Evolutionary conservation across 2,113 vertebrate genomes (phyloP).

Genomic region (Columba janthina): DNA sequence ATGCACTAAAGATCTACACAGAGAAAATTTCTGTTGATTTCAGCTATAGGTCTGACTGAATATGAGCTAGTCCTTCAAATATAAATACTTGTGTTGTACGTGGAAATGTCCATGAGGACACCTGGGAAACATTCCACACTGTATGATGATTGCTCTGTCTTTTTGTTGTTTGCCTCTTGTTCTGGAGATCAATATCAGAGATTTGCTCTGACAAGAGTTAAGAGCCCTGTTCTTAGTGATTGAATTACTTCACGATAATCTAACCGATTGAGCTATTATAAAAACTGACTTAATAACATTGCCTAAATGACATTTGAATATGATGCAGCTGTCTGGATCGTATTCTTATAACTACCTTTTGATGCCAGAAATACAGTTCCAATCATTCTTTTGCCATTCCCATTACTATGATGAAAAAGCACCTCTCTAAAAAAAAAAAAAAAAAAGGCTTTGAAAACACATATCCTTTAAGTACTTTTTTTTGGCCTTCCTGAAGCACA

Average conservation of each 20-base stretch:
- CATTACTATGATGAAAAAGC: neutral
- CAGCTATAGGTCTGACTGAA: neutral
- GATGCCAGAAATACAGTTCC: constrained; percentile 1
- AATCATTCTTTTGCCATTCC: neutral
- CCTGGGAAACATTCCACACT: neutral
- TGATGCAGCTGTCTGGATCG: constrained; percentile 18
- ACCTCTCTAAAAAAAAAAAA: neutral
- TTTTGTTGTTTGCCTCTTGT: constrained; percentile 24
- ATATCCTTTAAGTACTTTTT: accelerated
- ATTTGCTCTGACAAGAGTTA: constrained; percentile 28
- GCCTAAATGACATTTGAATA: constrained; percentile 52
- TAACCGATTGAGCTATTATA: constrained; percentile 30
- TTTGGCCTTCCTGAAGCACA: neutral
- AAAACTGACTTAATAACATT: constrained; percentile 37
- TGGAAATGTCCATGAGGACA: neutral
- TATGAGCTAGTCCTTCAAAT: neutral
- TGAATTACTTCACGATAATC: constrained; percentile 40
- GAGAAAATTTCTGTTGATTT: neutral
- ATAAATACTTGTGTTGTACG: neutral
- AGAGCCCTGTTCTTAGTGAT: constrained; percentile 10
- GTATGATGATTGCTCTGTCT: neutral
- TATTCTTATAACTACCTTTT: constrained; percentile 1
- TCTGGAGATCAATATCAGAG: constrained; percentile 43
- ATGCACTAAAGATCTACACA: accelerated
- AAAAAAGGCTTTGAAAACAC: neutral